phyloP scores from a whole-genome alignment of 2,797 vertebrate species.

The Gallinago nigripennis region DNA sequence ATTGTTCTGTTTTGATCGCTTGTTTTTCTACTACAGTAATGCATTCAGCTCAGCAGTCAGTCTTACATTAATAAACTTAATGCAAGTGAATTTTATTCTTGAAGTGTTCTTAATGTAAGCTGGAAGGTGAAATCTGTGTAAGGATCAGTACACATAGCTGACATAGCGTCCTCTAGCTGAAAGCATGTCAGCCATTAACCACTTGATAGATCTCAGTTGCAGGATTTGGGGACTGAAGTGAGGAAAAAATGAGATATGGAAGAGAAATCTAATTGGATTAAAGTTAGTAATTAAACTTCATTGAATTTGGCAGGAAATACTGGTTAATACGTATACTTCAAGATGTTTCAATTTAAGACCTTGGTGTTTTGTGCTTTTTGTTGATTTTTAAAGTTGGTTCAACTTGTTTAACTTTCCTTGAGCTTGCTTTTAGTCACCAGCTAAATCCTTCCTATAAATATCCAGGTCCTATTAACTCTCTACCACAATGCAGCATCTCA shows the following conservation, averaged over 20 bases:
- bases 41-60: not conserved
- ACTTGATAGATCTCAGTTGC: not conserved
- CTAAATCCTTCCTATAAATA: not conserved
- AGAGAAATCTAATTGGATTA: not conserved
- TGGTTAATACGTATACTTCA: not conserved
- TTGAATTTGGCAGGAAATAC: not conserved
- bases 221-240: not conserved
- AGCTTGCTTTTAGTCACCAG: not conserved
- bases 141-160: not conserved
- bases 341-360: not conserved
- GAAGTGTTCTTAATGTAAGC: not conserved
- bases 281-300: not conserved
- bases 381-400: not conserved
- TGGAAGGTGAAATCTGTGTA: not conserved
- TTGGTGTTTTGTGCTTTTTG: not conserved
- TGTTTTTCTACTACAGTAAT: not conserved
- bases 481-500: fast-evolving
- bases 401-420: fast-evolving
- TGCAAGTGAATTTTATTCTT: not conserved
- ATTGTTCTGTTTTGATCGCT: not conserved
- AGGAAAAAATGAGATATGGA: not conserved
- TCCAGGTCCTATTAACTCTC: not conserved
- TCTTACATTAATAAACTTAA: not conserved
- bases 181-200: not conserved
- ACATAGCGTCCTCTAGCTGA: not conserved